Base-by-base conservation (phyloP, 2,113 vertebrate species). In the Isichthys henryi region DNA sequence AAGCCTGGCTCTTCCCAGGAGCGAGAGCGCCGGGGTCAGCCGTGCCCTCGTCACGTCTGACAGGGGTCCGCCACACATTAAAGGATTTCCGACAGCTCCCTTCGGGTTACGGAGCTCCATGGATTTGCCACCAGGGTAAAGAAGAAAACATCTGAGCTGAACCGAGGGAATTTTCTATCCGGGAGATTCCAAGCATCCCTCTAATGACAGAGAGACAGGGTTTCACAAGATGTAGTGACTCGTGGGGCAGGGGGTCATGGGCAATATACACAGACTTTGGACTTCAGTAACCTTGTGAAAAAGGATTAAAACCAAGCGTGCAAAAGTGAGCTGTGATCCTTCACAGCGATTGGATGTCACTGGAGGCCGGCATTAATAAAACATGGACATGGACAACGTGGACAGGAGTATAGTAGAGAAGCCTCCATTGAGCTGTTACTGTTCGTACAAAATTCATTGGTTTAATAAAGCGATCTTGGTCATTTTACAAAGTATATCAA, bases 261-360 rank as follows among this genome's bases (percentile, higher is more conserved):
- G 19, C 45, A 84, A 84, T 46, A 84, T 84, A 84, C 39, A 84
- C 45, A 84, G 80, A 46, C 80, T 84, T 84, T 84, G 82, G 17
- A 84, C 82, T 45, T 84, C 82, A 27, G 45, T 45, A 84, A 84
- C 43, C 82, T 46, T 84, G 82, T 84, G 43, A 84, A 48, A 45
- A n/a, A n/a, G 39, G 82, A 84, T 84, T 84, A 84, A 84, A 84
- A n/a, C 39, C 82, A 46, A 84, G 39, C 82, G 7, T 84, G 45
- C 74, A 31, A 80, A 35, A 80, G 35, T 80, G 74, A 80, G 74
- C 74, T 19, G 35, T 80, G 74, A 80, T 80, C 74, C 74, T 19
- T 80, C 43, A 84, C 45, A 46, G 39, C 21, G 45, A 84, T 13
- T 10, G 39, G 21, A 84, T 7, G 82, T 84, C 39, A 48, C 39